These are phyloP conservation scores for Drosophila basisetae DNA, from an alignment of 2,888 invertebrate species.

Conservation along the genomic window DNA sequence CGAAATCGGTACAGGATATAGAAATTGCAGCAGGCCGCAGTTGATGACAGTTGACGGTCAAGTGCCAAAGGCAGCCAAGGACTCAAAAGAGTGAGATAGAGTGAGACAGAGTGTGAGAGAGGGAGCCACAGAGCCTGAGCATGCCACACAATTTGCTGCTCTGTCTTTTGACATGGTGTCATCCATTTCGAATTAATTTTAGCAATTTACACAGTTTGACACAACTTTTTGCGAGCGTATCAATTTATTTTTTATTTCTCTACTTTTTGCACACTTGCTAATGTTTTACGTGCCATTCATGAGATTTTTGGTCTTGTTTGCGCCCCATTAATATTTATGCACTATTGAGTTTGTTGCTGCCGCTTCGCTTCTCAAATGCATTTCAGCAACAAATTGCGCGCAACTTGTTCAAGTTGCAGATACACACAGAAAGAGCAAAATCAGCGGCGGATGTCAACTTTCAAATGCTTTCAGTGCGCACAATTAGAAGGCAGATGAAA, in stretches of 20 bases:
- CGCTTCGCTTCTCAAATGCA: conserved; percentile 44
- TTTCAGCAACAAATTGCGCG: conserved; percentile 72
- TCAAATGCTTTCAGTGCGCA: conserved; percentile 69
- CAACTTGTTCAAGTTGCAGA: conserved; percentile 63
- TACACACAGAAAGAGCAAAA: conserved; percentile 35
- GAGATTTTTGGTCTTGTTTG: conserved; percentile 8
- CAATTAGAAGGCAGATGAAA: conserved; percentile 65
- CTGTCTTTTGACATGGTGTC: conserved; percentile 72
- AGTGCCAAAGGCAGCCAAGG: conserved; percentile 71
- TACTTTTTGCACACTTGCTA: conserved; percentile 42
- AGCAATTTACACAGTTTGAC: conserved; percentile 65
- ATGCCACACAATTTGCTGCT: conserved; percentile 50
- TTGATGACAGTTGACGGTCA: conserved; percentile 73
- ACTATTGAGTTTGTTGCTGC: conserved; percentile 55
- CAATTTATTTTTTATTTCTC: conserved; percentile 26
- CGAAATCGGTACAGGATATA: neutral
- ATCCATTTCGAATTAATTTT: conserved; percentile 77
- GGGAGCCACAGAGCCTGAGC: conserved; percentile 6
- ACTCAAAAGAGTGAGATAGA: conserved; percentile 12
- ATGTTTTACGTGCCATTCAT: conserved; percentile 70
- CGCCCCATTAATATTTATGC: conserved; percentile 62
- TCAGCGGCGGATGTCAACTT: conserved; percentile 38
- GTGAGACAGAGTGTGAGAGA: neutral
- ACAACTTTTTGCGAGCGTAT: conserved; percentile 46
- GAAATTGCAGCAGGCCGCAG: conserved; percentile 40